Base-by-base conservation (phyloP, 2,888 invertebrate genomes). In the Drosophila infuscata region DNA sequence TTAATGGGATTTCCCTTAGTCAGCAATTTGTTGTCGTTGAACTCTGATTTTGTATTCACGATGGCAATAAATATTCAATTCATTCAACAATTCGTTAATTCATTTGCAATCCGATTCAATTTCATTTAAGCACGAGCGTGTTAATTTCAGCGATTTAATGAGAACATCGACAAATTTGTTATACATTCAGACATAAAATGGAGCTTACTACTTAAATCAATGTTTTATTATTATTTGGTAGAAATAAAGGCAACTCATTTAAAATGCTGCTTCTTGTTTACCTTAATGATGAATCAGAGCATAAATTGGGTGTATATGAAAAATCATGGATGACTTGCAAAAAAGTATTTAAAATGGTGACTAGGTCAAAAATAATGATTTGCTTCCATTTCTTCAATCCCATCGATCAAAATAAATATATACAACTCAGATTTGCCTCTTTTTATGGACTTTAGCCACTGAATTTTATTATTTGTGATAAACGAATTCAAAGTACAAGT, bases 381-480 rank as follows among this genome's bases (percentile, higher is more conserved):
- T 7, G 15, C 7, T 7, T 36, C 36, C 36, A 17, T 17, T 36
- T 25, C 20, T 25, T 25, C 20, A 25, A 25, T 25, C 20, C 20
- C 20, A 25, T 36, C 25, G 25, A 25, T 25, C 25, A 25, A 25
- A 25, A 25, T 8, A 7, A 0, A 41, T 17, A 43, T 20, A 20
- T 46, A n/a, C 1, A 32, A 32, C 12, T 43, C 25, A 35, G 1
- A 46, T 15, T 36, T 25, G 32, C 65, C 53, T 63, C 64, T 65
- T 65, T 46, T 75, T n/a, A 49, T 52, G 46, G 61, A 59, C 70
- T 60, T 49, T 58, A 33, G 51, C 61, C 59, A 65, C 63, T 66
- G 57, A 60, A 56, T 74, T 77, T 78, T 78, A 78, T 78, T 78
- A 78, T 78, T 77, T 52, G 48, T 64, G 58, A 46, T 64, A 49